Conservation (phyloP, 2,888 invertebrate species). For the Lathronympha strigana region DNA sequence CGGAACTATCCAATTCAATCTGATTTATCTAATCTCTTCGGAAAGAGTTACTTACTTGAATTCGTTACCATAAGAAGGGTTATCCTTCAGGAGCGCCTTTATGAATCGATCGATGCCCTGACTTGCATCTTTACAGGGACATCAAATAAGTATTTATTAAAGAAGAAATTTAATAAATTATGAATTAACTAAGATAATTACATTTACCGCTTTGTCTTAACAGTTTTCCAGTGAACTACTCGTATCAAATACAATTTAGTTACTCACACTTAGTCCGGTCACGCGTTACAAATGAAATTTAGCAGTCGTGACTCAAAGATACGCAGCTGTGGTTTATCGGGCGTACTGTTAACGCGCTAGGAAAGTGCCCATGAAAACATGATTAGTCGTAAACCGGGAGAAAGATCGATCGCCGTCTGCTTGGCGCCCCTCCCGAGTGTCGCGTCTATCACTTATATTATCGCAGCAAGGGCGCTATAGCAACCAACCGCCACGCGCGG, state of each 20-base stretch:
- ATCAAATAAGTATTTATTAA: too few species aligned
- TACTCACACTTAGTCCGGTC: slow-evolving; percentile 21
- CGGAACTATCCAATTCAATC: not conserved
- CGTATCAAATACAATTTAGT: slow-evolving; percentile 19
- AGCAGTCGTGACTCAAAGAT: slow-evolving; percentile 23
- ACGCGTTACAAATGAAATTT: slow-evolving; percentile 32
- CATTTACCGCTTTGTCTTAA: not conserved
- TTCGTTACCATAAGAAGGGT: too few species aligned
- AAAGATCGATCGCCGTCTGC: slow-evolving; percentile 75
- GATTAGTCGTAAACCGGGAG: slow-evolving; percentile 68
- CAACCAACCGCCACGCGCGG: slow-evolving; percentile 28
- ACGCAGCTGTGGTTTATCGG: slow-evolving; percentile 20
- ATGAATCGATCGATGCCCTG: too few species aligned
- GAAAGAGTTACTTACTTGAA: not conserved
- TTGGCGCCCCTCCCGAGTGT: slow-evolving; percentile 63
- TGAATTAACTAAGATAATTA: not conserved
- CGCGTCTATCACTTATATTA: slow-evolving; percentile 51
- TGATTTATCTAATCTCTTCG: too few species aligned
- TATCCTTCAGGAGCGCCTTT: too few species aligned
- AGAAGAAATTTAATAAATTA: too few species aligned
- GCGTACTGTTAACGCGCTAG: slow-evolving; percentile 34
- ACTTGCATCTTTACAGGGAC: too few species aligned
- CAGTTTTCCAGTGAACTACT: not conserved
- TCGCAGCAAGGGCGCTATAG: slow-evolving; percentile 28
- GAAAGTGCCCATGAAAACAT: slow-evolving; percentile 65